Percentiles rank a stretch among this genome's conserved stretches.
Evolutionary conservation across 2,888 invertebrate species (phyloP).

Genomic region (Nudaria mundana): DNA sequence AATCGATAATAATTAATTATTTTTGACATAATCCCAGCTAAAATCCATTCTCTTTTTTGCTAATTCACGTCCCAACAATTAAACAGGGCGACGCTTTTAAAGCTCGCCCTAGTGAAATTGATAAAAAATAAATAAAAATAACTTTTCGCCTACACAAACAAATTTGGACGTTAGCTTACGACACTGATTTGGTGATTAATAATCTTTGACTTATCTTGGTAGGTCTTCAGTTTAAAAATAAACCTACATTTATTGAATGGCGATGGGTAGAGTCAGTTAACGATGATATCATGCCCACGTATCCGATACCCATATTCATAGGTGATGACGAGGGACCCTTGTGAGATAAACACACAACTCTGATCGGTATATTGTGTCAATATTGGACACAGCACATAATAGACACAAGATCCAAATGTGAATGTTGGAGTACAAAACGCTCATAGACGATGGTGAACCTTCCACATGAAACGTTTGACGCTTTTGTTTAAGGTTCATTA

Average conservation of each 20-base stretch:
- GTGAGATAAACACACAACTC: constrained; percentile 53
- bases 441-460: constrained; percentile 65
- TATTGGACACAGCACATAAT: constrained; percentile 67
- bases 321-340: constrained; percentile 67
- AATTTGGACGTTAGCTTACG: constrained; percentile 59
- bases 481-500: constrained; percentile 27
- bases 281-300: constrained; percentile 41
- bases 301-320: constrained; percentile 53
- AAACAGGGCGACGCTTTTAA: constrained; percentile 75
- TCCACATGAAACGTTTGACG: constrained; percentile 47
- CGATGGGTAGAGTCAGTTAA: constrained; percentile 25
- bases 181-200: constrained; percentile 62
- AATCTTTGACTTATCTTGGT: constrained; percentile 43
- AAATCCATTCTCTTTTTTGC: constrained; percentile 85
- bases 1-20: constrained; percentile 88
- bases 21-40: constrained; percentile 86
- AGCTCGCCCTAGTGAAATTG: constrained; percentile 69
- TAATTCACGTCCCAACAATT: constrained; percentile 85
- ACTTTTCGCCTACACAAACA: constrained; percentile 74
- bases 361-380: constrained; percentile 70
- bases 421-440: constrained; percentile 52
- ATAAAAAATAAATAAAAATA: constrained; percentile 79
- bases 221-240: constrained; percentile 18
- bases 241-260: constrained; percentile 4
- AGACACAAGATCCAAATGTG: constrained; percentile 58